phyloP scores from a whole-genome alignment of 2,797 vertebrate genomes.

The Carapus acus region DNA sequence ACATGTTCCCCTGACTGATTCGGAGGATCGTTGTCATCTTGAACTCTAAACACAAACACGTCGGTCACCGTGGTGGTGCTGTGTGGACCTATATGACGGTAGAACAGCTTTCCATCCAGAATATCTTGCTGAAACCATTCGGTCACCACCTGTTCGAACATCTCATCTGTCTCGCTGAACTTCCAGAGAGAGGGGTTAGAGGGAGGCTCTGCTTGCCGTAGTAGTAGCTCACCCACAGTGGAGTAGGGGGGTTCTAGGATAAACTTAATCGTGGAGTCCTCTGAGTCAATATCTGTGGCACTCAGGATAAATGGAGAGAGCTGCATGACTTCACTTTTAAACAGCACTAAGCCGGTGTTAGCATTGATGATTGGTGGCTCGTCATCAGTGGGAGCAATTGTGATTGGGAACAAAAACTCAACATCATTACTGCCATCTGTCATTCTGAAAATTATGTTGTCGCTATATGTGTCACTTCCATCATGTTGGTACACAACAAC shows the following conservation, averaged over 20 bases:
- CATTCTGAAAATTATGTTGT: constrained; percentile 83
- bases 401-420: constrained; percentile 83
- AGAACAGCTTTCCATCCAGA: constrained; percentile 82
- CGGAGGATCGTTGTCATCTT: constrained; percentile 83
- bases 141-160: constrained; percentile 84
- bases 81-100: constrained; percentile 75
- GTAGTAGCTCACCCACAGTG: constrained; percentile 73
- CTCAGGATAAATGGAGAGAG: constrained; percentile 84
- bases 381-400: constrained; percentile 81
- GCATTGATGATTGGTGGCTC: constrained; percentile 79
- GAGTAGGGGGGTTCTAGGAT: constrained; percentile 70
- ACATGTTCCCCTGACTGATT: constrained; percentile 79
- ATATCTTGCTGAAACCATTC: constrained; percentile 87
- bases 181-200: constrained; percentile 71
- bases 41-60: constrained; percentile 76
- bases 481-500: constrained; percentile 82
- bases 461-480: constrained; percentile 83
- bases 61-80: constrained; percentile 70
- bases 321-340: constrained; percentile 79
- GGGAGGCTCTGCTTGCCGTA: constrained; percentile 76
- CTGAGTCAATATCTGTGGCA: constrained; percentile 83
- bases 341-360: constrained; percentile 77
- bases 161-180: constrained; percentile 74
- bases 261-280: constrained; percentile 81
- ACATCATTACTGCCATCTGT: constrained; percentile 78